Percentiles rank a stretch among this genome's conserved stretches.
These are phyloP conservation scores for Temnothorax rugatulus DNA, from an alignment of 2,888 invertebrate species.

Conservation along the genomic window DNA sequence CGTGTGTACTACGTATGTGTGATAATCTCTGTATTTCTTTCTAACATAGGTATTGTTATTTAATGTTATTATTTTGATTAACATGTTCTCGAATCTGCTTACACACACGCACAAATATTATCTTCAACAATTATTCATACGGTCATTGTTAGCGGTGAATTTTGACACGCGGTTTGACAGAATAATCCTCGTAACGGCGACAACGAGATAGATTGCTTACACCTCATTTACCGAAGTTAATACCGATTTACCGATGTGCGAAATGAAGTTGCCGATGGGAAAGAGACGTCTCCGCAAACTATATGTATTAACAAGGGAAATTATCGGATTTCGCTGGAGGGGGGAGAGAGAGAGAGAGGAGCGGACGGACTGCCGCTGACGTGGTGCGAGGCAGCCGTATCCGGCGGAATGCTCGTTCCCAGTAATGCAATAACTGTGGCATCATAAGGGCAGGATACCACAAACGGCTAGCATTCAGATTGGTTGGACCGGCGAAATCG, in stretches of 20 bases:
- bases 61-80: background rate
- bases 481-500: conserved; percentile 66
- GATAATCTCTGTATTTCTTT: background rate
- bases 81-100: background rate
- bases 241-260: conserved; percentile 16
- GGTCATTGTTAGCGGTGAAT: background rate
- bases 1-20: too few relatives aligned
- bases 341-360: background rate
- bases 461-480: conserved; percentile 75
- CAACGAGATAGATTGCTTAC: conserved; percentile 19
- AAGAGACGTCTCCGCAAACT: conserved; percentile 52
- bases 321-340: conserved; percentile 58
- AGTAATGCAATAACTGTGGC: conserved; percentile 78
- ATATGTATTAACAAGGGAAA: conserved; percentile 69
- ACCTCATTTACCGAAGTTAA: conserved; percentile 33
- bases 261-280: conserved; percentile 48
- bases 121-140: background rate
- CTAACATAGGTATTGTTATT: background rate
- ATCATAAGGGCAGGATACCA: conserved; percentile 75
- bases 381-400: conserved; percentile 61
- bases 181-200: background rate
- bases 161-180: background rate
- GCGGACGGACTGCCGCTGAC: conserved; percentile 64
- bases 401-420: conserved; percentile 75
- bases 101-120: background rate